These are phyloP conservation scores for Colossoma macropomum DNA, from an alignment of 2,113 vertebrate genomes.

Conservation along the genomic window DNA sequence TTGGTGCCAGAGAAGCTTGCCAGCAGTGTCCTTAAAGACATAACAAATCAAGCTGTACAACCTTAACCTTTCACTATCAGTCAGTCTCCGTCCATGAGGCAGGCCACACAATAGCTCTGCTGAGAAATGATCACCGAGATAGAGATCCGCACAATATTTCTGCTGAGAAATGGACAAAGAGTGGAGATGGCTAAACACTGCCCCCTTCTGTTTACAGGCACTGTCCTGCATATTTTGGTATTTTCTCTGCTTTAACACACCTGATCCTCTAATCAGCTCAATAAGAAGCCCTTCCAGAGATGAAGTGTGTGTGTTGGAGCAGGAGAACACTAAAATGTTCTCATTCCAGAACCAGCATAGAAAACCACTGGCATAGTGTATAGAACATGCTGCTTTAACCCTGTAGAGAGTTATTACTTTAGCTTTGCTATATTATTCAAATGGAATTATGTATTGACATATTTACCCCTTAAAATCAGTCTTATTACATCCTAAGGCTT, in stretches of 20 bases:
- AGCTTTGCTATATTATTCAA: no score
- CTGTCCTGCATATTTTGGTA: not conserved
- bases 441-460: no score
- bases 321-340: no score
- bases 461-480: no score
- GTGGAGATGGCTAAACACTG: conserved; percentile 10
- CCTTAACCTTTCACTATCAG: not conserved
- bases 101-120: not conserved
- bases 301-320: not conserved
- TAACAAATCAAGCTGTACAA: conserved; percentile 10
- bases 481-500: no score
- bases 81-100: not conserved
- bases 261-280: not conserved
- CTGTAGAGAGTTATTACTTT: no score
- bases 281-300: no score
- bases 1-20: not conserved
- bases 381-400: no score
- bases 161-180: not conserved
- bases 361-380: no score
- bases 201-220: conserved; percentile 41
- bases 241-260: not conserved
- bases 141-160: no score
- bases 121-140: not conserved
- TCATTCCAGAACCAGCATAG: no score
- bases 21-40: conserved; percentile 8